Conservation (phyloP, 2,888 invertebrate species). For the Tenthredo notha region DNA sequence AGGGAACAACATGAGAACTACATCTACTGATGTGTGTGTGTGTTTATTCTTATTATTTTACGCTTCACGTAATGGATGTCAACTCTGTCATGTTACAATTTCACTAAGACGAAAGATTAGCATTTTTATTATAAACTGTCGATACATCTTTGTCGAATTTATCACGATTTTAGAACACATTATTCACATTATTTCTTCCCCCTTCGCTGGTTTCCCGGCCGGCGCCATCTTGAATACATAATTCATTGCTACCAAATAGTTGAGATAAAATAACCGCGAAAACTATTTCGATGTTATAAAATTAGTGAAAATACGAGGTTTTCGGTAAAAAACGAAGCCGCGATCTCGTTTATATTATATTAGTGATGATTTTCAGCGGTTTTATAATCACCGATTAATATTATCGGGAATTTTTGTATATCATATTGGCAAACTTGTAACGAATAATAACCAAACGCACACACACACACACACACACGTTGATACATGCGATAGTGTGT, state of each 20-base stretch:
- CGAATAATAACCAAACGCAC: not conserved
- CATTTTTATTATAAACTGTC: not conserved
- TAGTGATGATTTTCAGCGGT: not conserved
- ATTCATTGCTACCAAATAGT: not conserved
- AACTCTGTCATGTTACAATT: not conserved
- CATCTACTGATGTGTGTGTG: not conserved
- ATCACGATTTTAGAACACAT: not conserved
- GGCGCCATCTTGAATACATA: constrained; percentile 13
- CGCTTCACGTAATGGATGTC: not conserved
- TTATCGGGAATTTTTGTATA: not conserved
- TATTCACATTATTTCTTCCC: not conserved
- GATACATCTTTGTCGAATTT: not conserved
- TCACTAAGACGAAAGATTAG: not conserved
- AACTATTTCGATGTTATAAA: not conserved
- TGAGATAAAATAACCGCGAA: not conserved
- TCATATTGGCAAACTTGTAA: not conserved
- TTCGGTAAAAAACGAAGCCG: not conserved
- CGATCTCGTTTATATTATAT: not conserved
- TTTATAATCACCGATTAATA: not conserved
- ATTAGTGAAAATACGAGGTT: not conserved
- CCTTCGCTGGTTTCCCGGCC: not conserved
- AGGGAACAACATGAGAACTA: not conserved
- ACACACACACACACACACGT: not conserved
- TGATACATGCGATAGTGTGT: not conserved
- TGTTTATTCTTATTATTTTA: not conserved